Base-by-base conservation (phyloP, 2,888 invertebrate species). In the Anarsia innoxiella region DNA sequence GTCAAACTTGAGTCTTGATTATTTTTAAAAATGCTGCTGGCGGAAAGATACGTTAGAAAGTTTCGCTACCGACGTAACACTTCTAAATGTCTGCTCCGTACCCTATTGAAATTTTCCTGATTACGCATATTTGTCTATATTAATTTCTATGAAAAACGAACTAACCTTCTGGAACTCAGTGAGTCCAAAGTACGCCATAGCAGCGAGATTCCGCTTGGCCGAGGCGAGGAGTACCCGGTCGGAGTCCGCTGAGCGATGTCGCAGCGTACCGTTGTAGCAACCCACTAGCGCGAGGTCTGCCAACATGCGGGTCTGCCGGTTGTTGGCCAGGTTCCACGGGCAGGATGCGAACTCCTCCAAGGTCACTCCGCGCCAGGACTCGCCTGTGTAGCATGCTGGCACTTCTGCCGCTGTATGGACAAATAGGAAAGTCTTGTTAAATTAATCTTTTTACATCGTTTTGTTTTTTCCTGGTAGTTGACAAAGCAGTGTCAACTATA, bases 271-370 rank as follows among this genome's bases (percentile, higher is more conserved):
- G 66, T 98, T 95, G 83, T 99, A 99, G 83, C 99, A 99, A 39
- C 96, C 96, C 23, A 99, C 93, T 33, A 97, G 87, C 40, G 95
- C 94, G 48, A 99, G 87, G 86, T 99, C 97, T 10, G 99, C 95
- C 59, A 99, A 75, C 99, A 99, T 99, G 51, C 99, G 88, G 2
- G 99, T 98, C 84, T 99, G 99, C 43, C 99, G 87, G 80, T 99
- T 99, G 62, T 91, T 92, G 12, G 98, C 99, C 65, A 99, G 87
- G 87, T 99, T 99, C 73, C 93, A 92, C 3, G 92, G 91, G 69
- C 99, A 99, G 16, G 88, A 86, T 58, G 96, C 91, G 80, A 99
- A 99, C 75, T 97, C 93, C 42, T 93, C 93, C 29, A 99, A 83
- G 8, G 92, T 90, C 2, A 98, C 98, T 42, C 94, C 95, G 39